These are phyloP conservation scores for Gobiocypris rarus DNA, from an alignment of 2,113 vertebrate species.

Conservation along the genomic window DNA sequence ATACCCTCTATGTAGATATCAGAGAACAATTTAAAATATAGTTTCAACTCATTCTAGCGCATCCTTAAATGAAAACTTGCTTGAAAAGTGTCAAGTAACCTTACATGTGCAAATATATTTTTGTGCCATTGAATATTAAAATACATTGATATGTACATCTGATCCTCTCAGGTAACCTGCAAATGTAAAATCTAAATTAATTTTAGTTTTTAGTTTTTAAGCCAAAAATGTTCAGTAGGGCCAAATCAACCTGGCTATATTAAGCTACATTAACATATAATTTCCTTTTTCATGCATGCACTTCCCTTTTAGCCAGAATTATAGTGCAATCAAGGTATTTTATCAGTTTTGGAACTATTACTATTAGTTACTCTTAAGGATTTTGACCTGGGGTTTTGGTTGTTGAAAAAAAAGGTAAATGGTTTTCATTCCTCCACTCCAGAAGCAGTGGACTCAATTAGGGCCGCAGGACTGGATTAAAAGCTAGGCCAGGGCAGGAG, in stretches of 20 bases:
- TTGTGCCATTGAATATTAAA: neutral
- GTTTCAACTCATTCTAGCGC: too few species aligned
- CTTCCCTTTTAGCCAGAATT: neutral
- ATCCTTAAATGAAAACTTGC: too few species aligned
- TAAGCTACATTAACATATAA: neutral
- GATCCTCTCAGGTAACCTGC: neutral
- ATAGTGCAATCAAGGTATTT: neutral
- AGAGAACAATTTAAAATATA: too few species aligned
- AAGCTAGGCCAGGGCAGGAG: constrained; percentile 52
- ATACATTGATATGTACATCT: neutral
- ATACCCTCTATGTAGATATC: too few species aligned
- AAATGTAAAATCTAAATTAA: neutral
- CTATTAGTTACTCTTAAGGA: neutral
- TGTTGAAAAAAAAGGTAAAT: neutral
- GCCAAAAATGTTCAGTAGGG: neutral
- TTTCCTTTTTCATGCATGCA: neutral
- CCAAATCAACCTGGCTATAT: neutral
- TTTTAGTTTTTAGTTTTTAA: neutral
- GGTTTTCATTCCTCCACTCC: constrained; percentile 32
- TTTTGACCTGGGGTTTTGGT: neutral
- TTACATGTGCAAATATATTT: too few species aligned
- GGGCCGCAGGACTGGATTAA: too few species aligned
- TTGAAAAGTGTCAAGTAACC: too few species aligned
- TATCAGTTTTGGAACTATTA: neutral
- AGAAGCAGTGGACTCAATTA: constrained; percentile 3